Evolutionary conservation across 1,140 invertebrate species (phyloP).

Genomic region (Drosophila leontia): DNA sequence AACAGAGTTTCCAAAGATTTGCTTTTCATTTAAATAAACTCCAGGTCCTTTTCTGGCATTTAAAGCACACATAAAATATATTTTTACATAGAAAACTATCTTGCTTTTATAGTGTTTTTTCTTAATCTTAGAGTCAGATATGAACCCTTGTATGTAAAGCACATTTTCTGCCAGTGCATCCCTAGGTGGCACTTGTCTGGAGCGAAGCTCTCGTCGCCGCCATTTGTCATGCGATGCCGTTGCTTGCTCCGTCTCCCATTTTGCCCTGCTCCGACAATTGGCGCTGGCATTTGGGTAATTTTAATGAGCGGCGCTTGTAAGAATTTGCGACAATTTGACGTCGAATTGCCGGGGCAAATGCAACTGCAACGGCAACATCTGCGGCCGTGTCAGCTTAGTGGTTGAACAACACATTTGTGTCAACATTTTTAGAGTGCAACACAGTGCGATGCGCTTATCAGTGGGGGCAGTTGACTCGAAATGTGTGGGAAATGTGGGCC

Average conservation of each 20-base stretch:
- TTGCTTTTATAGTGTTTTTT: background rate
- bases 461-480: conserved; percentile 5
- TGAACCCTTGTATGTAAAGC: too few species aligned
- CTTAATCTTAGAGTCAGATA: background rate
- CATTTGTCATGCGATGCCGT: conserved; percentile 74
- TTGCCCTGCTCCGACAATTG: conserved; percentile 40
- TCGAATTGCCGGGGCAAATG: conserved; percentile 41
- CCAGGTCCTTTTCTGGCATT: background rate
- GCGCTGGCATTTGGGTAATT: conserved; percentile 63
- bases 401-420: conserved; percentile 66
- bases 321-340: conserved; percentile 76
- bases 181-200: conserved; percentile 63
- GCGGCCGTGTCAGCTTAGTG: conserved; percentile 55
- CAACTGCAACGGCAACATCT: conserved; percentile 48
- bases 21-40: too few species aligned
- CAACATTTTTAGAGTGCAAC: conserved; percentile 58
- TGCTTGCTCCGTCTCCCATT: conserved; percentile 21
- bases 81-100: background rate
- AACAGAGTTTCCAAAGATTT: background rate
- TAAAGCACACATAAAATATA: background rate
- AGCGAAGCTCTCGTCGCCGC: conserved; percentile 35
- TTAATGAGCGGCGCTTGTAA: conserved; percentile 71
- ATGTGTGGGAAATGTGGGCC: conserved; percentile 51
- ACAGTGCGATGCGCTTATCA: conserved; percentile 51
- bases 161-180: conserved; percentile 27